Base-by-base conservation (phyloP, 2,888 invertebrate genomes). In the Andrena flavipes region DNA sequence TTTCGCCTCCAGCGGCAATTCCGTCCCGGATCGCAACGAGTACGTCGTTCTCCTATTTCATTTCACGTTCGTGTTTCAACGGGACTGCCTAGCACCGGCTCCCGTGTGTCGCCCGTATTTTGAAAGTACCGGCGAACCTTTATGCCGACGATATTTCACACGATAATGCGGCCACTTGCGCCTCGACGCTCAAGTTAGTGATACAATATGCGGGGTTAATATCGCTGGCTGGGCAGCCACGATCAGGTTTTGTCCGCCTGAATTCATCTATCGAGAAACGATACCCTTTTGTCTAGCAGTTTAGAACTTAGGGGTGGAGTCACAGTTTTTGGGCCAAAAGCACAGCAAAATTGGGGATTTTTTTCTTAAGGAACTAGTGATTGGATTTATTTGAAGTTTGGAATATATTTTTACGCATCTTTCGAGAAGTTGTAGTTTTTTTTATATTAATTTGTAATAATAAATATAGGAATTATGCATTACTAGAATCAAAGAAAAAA, bases 1-100 rank as follows among this genome's bases (percentile, higher is more conserved):
- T 72, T 84, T 73, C 56, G 20, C 35, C 56, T 29, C 69, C 56
- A 23, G 42, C 78, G 51, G 30, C 64, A 51, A 81, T 71, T 63
- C 54, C 33, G 30, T n/a, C 1, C 56, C 49, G 54, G 64, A 70
- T 69, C 62, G 48, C 42, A n/a, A n/a, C 3, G 35, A 30, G 29
- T 42, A 33, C 20, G 20, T n/a, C 48, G 26, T 56, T 69, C 68
- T 64, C 54, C 35, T 35, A 63, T 68, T 62, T 48, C 77, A 26
- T 62, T 48, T 60, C n/a, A 23, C 64, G 20, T 62, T 54, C 64
- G 7, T 48, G 5, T 62, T 56, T 20, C 70, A 26, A 42, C 42
- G 10, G 35, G 23, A 62, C 62, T 48, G 30, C 16, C 23, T 49
- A 16, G 33, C 23, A 33, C 35, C 20, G 35, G 20, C 64, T 64